Percentiles rank a stretch among this genome's conserved stretches.
phyloP scores from a whole-genome alignment of 1,140 invertebrate genomes.

The Drosophila pseudoobscura region DNA sequence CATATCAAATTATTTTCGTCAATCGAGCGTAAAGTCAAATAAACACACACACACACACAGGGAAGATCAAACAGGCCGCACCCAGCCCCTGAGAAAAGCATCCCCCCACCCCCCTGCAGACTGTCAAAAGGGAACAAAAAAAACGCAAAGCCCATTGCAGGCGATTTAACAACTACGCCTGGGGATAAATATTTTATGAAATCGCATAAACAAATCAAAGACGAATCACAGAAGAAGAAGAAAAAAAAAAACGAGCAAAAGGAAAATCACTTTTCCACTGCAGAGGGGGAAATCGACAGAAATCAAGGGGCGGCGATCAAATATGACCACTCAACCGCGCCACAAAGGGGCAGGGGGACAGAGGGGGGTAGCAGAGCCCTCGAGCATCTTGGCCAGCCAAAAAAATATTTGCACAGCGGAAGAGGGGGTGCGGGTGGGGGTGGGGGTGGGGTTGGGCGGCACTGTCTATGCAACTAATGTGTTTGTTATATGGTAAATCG shows the following conservation, averaged over 20 bases:
- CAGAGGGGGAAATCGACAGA: slow-evolving; percentile 12
- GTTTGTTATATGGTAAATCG: slow-evolving; percentile 81
- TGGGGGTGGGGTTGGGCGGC: slow-evolving; percentile 3
- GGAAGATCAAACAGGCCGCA: slow-evolving; percentile 54
- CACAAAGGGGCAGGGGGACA: slow-evolving; percentile 29
- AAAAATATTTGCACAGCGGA: slow-evolving; percentile 71
- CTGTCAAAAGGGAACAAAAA: slow-evolving; percentile 63
- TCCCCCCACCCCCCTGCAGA: background rate
- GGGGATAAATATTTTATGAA: slow-evolving; percentile 82
- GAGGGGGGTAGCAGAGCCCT: slow-evolving; percentile 60
- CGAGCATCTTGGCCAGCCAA: slow-evolving; percentile 57
- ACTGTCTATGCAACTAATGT: slow-evolving; percentile 57
- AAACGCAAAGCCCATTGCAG: slow-evolving; percentile 68
- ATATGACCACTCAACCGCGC: slow-evolving; percentile 80
- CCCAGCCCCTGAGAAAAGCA: background rate
- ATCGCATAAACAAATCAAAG: slow-evolving; percentile 82
- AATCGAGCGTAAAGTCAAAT: slow-evolving; percentile 81
- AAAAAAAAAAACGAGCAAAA: slow-evolving; percentile 27
- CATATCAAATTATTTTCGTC: slow-evolving; percentile 80
- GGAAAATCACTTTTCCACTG: slow-evolving; percentile 62
- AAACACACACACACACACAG: slow-evolving; percentile 45
- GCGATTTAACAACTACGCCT: slow-evolving; percentile 79
- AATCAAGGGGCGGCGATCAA: slow-evolving; percentile 72
- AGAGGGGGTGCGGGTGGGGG: background rate
- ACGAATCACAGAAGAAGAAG: slow-evolving; percentile 72